These are phyloP conservation scores for Mormyrus proboscirostris DNA, from an alignment of 2,797 vertebrate genomes.

Conservation along the genomic window DNA sequence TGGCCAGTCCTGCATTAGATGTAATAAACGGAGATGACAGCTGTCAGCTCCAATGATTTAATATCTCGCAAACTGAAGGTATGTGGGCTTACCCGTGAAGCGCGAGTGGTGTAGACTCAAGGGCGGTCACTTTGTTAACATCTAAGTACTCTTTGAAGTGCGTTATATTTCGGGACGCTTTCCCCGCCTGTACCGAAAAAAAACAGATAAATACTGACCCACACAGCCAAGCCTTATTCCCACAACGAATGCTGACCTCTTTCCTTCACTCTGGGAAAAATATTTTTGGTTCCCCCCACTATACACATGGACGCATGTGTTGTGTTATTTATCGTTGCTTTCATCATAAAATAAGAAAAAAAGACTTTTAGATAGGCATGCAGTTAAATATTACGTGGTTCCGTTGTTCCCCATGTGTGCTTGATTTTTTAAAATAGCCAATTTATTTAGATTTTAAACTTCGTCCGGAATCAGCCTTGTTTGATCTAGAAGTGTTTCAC, in stretches of 20 bases:
- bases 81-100: not conserved
- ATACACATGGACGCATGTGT: not conserved
- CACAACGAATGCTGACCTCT: not conserved
- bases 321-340: conserved; percentile 6
- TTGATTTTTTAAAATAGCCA: not conserved
- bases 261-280: not conserved
- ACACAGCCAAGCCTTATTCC: not conserved
- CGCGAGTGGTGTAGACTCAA: not conserved
- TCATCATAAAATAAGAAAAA: conserved; percentile 9
- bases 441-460: conserved; percentile 3
- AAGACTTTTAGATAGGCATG: conserved; percentile 7
- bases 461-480: not conserved
- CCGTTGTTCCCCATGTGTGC: not conserved
- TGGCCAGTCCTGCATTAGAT: not conserved
- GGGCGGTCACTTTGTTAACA: not conserved
- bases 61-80: not conserved
- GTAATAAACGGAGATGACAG: not conserved
- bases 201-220: not conserved
- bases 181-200: not conserved
- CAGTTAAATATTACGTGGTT: not conserved
- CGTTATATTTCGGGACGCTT: not conserved
- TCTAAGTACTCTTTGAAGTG: not conserved
- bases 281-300: not conserved
- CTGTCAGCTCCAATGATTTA: not conserved
- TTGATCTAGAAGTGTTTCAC: not conserved